A percentile compares a stretch with the other conserved stretches of the same genome.
Conservation (phyloP, 2,113 vertebrate species). For the Elachura formosa region DNA sequence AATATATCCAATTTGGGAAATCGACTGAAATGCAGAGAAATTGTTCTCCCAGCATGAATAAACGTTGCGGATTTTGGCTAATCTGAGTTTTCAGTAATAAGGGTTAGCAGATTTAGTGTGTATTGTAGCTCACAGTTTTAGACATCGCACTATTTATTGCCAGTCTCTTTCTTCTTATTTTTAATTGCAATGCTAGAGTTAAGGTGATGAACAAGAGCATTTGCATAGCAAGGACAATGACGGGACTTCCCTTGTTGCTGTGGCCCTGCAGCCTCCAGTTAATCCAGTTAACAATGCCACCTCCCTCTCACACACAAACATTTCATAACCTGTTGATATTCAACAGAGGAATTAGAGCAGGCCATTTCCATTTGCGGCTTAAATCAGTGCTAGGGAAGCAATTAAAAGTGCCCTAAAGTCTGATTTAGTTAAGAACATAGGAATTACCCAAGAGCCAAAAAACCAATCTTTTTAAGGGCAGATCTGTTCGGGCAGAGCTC, state of each 20-base stretch:
- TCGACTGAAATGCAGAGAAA: neutral
- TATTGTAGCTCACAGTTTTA: neutral
- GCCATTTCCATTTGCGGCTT: neutral
- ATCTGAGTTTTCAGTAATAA: neutral
- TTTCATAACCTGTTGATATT: conserved; percentile 13
- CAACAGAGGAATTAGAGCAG: neutral
- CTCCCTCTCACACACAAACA: neutral
- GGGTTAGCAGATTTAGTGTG: neutral
- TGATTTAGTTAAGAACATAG: neutral
- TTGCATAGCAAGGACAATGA: neutral
- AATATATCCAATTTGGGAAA: neutral
- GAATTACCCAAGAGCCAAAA: conserved; percentile 10
- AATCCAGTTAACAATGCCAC: neutral
- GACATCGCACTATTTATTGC: neutral
- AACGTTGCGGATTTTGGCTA: neutral
- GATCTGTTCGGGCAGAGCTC: neutral
- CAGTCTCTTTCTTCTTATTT: neutral
- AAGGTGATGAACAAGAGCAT: neutral
- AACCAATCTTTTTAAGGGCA: neutral
- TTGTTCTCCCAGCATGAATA: neutral
- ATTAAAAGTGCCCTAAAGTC: neutral
- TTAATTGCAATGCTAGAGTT: neutral
- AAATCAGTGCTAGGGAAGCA: neutral
- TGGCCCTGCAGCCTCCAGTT: neutral
- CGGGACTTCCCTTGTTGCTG: neutral